Conservation (phyloP, 2,113 vertebrate species). For the Cromileptes altivelis region DNA sequence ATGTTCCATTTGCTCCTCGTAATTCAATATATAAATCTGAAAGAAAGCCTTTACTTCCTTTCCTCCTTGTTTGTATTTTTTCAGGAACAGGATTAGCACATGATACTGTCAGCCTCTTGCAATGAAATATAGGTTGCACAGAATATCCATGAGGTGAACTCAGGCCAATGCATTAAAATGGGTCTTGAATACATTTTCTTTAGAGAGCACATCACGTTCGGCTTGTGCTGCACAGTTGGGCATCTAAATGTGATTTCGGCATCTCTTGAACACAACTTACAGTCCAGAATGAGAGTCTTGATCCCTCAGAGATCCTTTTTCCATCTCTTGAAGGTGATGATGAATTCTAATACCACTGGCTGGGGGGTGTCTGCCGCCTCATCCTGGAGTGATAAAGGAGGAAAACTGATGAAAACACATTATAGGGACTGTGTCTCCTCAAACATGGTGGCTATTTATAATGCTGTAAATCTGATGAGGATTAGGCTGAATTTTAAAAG, state of each 20-base stretch:
- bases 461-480: conserved; percentile 66
- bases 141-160: conserved; percentile 59
- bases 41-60: conserved; percentile 23
- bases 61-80: conserved; percentile 15
- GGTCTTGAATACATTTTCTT: conserved; percentile 62
- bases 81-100: conserved; percentile 27
- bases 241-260: conserved; percentile 58
- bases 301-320: conserved; percentile 49
- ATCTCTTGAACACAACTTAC: conserved; percentile 65
- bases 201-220: conserved; percentile 45
- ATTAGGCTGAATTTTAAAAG: conserved; percentile 65
- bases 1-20: conserved; percentile 16
- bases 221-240: conserved; percentile 50
- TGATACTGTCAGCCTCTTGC: conserved; percentile 34
- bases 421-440: conserved; percentile 16
- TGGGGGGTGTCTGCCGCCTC: conserved; percentile 38
- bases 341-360: conserved; percentile 57
- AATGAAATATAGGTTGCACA: conserved; percentile 40
- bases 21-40: conserved; percentile 43
- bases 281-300: conserved; percentile 64
- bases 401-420: conserved; percentile 52
- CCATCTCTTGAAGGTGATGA: conserved; percentile 72
- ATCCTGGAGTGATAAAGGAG: conserved; percentile 54
- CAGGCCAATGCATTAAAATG: conserved; percentile 55
- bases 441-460: conserved; percentile 46